These are phyloP conservation scores for Cephus sareptanus DNA, from an alignment of 2,888 invertebrate species.

Conservation along the genomic window DNA sequence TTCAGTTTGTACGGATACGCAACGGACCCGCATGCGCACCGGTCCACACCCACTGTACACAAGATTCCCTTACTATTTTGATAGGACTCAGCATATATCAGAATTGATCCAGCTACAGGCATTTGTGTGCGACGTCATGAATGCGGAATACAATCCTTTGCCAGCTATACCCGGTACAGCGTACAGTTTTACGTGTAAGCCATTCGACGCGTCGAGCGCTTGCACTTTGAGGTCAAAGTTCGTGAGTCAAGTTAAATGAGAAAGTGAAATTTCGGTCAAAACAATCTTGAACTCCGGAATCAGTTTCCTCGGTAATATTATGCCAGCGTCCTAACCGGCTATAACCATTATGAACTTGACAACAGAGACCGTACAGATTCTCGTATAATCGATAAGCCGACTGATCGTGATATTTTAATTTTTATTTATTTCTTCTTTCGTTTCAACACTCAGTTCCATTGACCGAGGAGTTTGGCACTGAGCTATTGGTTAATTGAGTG, in stretches of 20 bases:
- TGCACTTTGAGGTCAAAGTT: not conserved
- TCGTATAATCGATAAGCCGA: not conserved
- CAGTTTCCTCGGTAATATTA: not conserved
- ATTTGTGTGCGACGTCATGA: not conserved
- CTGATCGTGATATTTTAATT: not conserved
- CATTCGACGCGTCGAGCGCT: not conserved
- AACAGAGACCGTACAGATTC: not conserved
- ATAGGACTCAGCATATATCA: not conserved
- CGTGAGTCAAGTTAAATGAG: not conserved
- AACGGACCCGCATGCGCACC: not conserved
- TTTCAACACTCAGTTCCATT: not conserved
- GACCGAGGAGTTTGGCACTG: not conserved
- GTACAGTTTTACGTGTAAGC: too few species aligned
- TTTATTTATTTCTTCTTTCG: not conserved
- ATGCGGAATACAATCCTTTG: not conserved
- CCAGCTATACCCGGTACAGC: too few species aligned
- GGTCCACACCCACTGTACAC: not conserved
- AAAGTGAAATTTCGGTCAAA: not conserved
- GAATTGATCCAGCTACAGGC: not conserved
- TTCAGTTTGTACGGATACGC: constrained; percentile 5
- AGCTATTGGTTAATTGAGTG: not conserved
- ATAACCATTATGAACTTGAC: not conserved
- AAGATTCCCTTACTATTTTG: not conserved
- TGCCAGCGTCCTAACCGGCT: not conserved
- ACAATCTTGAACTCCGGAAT: not conserved